A percentile compares a stretch with the other conserved stretches of the same genome.
phyloP scores from a whole-genome alignment of 1,140 invertebrate genomes.

The Drosophila ambigua region DNA sequence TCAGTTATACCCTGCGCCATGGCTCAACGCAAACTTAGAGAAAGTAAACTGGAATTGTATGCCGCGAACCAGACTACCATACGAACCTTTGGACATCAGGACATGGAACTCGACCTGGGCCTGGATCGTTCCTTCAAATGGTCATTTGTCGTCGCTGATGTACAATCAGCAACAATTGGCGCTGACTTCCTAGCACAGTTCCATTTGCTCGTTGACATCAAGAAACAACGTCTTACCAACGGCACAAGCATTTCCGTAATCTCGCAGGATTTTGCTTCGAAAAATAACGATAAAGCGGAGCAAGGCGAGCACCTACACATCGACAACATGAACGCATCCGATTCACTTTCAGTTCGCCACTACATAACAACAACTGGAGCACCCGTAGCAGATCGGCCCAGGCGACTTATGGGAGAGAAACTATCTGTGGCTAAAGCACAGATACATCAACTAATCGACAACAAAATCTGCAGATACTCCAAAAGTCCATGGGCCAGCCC shows the following conservation, averaged over 20 bases:
- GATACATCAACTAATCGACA: background rate
- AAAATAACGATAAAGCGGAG: background rate
- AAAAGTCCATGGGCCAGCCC: conserved; percentile 3
- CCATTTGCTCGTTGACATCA: background rate
- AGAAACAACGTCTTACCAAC: background rate
- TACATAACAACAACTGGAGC: background rate
- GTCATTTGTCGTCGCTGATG: background rate
- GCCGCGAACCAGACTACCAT: no score
- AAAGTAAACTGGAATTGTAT: no score
- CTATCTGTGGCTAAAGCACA: background rate
- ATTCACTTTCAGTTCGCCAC: background rate
- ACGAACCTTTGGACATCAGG: no score
- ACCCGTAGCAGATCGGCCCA: background rate
- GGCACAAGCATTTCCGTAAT: no score
- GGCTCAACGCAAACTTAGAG: no score
- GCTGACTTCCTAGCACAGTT: background rate
- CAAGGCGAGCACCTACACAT: background rate
- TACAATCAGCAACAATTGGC: background rate
- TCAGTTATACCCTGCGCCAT: no score
- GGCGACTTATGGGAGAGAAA: background rate
- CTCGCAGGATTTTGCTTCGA: no score
- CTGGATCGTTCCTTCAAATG: background rate
- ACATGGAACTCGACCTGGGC: no score
- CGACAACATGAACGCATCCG: background rate
- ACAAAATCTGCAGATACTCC: background rate